Base-by-base conservation (phyloP, 1,140 invertebrate species). In the Drosophila hydei region DNA sequence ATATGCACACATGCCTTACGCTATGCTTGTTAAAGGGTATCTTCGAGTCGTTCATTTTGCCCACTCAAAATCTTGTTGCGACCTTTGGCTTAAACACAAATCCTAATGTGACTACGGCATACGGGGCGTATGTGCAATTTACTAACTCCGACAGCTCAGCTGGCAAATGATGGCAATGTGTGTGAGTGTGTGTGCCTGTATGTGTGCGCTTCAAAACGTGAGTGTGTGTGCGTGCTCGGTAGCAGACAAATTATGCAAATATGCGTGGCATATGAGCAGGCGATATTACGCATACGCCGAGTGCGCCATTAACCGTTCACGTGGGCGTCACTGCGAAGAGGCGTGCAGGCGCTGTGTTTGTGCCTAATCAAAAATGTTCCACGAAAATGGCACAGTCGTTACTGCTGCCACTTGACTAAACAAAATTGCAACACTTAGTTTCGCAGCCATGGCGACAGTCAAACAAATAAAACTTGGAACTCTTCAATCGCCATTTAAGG, bases 101-200 rank as follows among this genome's bases (percentile, higher is more conserved):
- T 43, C 51, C 45, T 43, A 67, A 72, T 58, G 75, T 55, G 40
- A 42, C 19, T 54, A 68, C 40, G 77, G 58, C 81, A 69, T 77
- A 85, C 76, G 77, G 64, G 74, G 55, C 81, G 74, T 85, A 85
- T 87, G 81, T 67, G 77, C 81, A 87, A 85, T 85, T 85, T 87
- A 85, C 69, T 80, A 87, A 85, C 81, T 80, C 77, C 85, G 77
- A 71, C 73, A 80, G 77, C 64, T 71, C 61, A 65, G 73, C 70
- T 77, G 70, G 40, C 81, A 85, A 85, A 80, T 75, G 77, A 85
- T 77, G 79, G 76, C 80, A 79, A 69, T 84, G 80, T 84, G 80
- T 45, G 43, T 19, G 42, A 23, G 30, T 72, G 40, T 48, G 50
- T 47, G 4, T 40, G 14, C 14, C 12, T 60, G 21, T 23, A 14